Conservation (phyloP, 1,140 invertebrate species). For the Drosophila insularis region DNA sequence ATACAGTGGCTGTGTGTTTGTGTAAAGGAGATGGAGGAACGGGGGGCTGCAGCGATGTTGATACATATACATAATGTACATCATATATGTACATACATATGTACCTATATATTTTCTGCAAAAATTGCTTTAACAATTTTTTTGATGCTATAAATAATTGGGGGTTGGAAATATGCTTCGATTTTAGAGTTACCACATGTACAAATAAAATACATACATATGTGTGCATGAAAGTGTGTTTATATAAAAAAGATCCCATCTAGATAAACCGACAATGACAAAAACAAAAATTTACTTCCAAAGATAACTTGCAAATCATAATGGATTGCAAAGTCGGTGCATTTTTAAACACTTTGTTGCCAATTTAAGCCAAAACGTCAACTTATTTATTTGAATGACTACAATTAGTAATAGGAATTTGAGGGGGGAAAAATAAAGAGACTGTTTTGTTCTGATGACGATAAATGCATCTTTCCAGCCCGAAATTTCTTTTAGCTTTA, state of each 20-base stretch:
- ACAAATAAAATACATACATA: neutral
- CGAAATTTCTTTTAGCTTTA: no score
- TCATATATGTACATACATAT: no score
- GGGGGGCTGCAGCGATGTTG: conserved; percentile 12
- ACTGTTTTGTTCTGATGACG: no score
- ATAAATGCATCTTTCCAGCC: no score
- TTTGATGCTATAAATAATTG: conserved; percentile 28
- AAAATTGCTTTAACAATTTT: conserved; percentile 11
- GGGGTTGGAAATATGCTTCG: conserved; percentile 48
- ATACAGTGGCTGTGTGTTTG: neutral
- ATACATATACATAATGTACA: conserved; percentile 12
- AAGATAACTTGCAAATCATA: neutral
- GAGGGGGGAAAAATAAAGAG: no score
- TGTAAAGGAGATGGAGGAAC: neutral
- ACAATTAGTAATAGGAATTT: no score
- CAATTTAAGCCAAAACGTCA: neutral
- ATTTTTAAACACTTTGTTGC: neutral
- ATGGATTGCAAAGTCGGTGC: neutral
- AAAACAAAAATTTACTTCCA: neutral
- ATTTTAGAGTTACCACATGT: conserved; percentile 16
- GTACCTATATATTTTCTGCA: conserved; percentile 23
- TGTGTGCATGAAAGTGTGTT: no score
- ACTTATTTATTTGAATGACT: no score
- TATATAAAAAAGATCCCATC: neutral
- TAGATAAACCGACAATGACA: neutral